Evolutionary conservation across 2,888 invertebrate species (phyloP).

Genomic region (Steinernema hermaphroditum): DNA sequence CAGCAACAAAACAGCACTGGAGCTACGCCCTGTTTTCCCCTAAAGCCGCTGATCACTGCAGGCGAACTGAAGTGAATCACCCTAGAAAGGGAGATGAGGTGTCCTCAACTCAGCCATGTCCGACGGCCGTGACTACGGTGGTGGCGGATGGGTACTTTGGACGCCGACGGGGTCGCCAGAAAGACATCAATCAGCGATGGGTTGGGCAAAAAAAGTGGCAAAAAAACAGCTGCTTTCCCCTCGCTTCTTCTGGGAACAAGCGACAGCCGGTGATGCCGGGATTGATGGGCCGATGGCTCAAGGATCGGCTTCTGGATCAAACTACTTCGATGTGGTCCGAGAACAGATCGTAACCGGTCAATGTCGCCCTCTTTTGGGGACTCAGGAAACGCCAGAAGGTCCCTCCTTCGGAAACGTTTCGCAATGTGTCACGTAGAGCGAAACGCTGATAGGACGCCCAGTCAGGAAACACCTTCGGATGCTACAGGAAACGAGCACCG

Average conservation of each 20-base stretch:
- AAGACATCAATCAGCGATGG: constrained; percentile 10
- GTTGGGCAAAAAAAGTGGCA: neutral
- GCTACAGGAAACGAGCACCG: too few species aligned
- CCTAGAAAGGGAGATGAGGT: too few species aligned
- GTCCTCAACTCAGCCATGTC: too few species aligned
- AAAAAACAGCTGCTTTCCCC: constrained; percentile 22
- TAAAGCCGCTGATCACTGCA: too few species aligned
- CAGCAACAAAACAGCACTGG: constrained; percentile 23
- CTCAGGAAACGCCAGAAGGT: constrained; percentile 4
- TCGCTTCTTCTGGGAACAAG: constrained; percentile 21
- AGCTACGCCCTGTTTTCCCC: constrained; percentile 1
- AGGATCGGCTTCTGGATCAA: neutral
- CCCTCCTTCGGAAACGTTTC: neutral
- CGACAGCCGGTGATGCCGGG: neutral
- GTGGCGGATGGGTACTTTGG: constrained; percentile 17
- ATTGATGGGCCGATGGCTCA: neutral
- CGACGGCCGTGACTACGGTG: too few species aligned
- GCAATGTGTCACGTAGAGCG: too few species aligned
- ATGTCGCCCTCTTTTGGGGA: too few species aligned
- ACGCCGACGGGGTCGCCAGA: neutral
- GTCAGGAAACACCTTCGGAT: too few species aligned
- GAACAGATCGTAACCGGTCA: too few species aligned
- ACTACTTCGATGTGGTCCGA: neutral
- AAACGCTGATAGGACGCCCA: too few species aligned
- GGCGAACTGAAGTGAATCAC: too few species aligned